Evolutionary conservation across 2,797 vertebrate species (phyloP), one percentile per base, ranked within the genome.

Genomic region (Tokudaia tokunoshimensis): DNA sequence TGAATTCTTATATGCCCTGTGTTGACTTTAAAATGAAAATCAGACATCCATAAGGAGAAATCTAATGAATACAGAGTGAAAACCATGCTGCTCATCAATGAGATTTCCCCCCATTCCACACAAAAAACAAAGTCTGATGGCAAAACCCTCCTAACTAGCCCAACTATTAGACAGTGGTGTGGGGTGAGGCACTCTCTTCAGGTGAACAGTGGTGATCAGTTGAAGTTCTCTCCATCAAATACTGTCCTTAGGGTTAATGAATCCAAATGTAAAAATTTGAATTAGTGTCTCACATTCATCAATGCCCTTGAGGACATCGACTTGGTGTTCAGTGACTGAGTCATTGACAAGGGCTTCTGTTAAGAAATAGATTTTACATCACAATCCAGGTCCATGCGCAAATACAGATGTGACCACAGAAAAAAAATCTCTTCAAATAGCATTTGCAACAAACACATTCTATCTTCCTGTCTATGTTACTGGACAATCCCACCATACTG

Each of bases 291-390:
- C 50, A 91, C n/a, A 74, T 87, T 84, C 29, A 50, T 88, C 81
- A 59, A 47, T 4, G 50, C 12, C 31, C n/a, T 63, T 63, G 47
- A 79, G 10, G 26, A 61, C n/a, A 90, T 63, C 67, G 94, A 86
- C 50, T 92, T 67, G 67, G 41, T n/a, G 79, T 4, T 52, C 89
- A 86, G 20, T 92, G 63, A 74, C 11, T 89, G 86, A 82, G 9
- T 85, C 55, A 86, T 84, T 91, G 13, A 96, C 6, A 9, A 75
- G 17, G 20, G 50, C 29, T 63, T 74, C 44, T 74, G 61, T 50
- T 92, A 90, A 89, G 81, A 87, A 89, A 89, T 57, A 91, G 75
- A 63, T 59, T 93, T 84, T 50, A 83, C 19, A 92, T 70, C 17
- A 94, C 7, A 94, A 26, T 1, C 26, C 14, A 34, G 24, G 47